Evolutionary conservation across 2,888 invertebrate species (phyloP).

Genomic region (Luperina nickerlii): DNA sequence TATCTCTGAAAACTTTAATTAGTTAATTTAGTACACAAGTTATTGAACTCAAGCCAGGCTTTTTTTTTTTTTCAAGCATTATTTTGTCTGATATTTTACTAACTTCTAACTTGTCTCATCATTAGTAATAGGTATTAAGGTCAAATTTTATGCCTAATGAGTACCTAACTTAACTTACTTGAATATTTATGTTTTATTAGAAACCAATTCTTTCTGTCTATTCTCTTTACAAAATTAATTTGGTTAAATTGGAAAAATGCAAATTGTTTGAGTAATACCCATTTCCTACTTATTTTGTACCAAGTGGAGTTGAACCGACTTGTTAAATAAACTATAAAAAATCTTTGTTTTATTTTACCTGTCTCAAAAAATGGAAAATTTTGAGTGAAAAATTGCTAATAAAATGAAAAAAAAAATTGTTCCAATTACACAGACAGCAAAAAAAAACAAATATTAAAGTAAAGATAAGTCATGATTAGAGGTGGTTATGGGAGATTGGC

Average conservation of each 20-base stretch:
- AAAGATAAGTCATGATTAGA: not conserved
- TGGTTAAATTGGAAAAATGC: not conserved
- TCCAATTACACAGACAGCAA: not conserved
- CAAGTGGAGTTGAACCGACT: not conserved
- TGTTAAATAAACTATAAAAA: not conserved
- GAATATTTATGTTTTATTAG: not conserved
- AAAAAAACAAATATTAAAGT: too few relatives aligned
- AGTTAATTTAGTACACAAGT: not conserved
- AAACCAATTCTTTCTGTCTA: too few relatives aligned
- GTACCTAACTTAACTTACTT: too few relatives aligned
- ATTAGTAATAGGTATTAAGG: not conserved
- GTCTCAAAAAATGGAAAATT: not conserved
- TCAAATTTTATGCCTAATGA: not conserved
- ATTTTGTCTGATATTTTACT: not conserved
- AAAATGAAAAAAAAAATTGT: not conserved
- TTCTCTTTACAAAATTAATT: not conserved
- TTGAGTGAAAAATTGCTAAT: not conserved
- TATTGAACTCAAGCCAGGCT: conserved; percentile 15
- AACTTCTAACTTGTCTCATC: not conserved
- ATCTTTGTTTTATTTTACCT: not conserved
- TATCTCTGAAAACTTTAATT: too few relatives aligned
- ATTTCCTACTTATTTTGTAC: not conserved
- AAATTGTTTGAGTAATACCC: not conserved
- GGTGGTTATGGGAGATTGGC: too few relatives aligned
- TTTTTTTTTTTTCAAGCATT: too few relatives aligned